Evolutionary conservation across 2,113 vertebrate species (phyloP).

Genomic region (Cephalopholis sonnerati): DNA sequence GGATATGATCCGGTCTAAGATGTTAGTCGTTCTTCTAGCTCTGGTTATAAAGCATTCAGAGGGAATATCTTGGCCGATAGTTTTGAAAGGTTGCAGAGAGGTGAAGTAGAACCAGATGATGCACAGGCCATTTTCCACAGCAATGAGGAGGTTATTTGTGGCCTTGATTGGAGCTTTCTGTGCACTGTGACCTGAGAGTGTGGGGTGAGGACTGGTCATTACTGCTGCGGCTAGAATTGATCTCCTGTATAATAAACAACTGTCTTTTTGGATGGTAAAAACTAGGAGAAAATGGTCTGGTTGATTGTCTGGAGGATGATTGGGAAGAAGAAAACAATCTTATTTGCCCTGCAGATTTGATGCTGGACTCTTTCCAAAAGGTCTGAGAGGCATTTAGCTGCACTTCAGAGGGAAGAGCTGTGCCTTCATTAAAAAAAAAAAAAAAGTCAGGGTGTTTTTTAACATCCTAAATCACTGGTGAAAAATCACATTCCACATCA

Average conservation of each 20-base stretch:
- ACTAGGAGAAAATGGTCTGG: neutral
- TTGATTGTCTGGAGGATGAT: neutral
- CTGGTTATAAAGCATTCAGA: slow-evolving; percentile 25
- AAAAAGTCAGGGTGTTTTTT: neutral
- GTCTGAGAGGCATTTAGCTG: neutral
- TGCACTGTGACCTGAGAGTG: slow-evolving; percentile 1
- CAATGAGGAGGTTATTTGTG: slow-evolving; percentile 23
- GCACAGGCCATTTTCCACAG: slow-evolving; percentile 3
- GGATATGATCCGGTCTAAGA: neutral
- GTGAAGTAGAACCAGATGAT: slow-evolving; percentile 14
- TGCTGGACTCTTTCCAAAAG: neutral
- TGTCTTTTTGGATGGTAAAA: neutral
- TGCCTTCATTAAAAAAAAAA: neutral
- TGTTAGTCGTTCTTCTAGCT: slow-evolving; percentile 8
- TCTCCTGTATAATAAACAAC: neutral
- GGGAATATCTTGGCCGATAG: neutral
- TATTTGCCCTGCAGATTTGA: neutral
- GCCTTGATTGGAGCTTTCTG: neutral
- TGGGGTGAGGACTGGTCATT: neutral
- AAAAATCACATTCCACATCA: neutral
- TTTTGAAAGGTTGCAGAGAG: slow-evolving; percentile 14
- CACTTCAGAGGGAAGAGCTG: neutral
- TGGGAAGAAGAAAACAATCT: neutral
- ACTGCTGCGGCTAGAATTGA: slow-evolving; percentile 12
- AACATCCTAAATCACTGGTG: neutral